Evolutionary conservation across 2,888 invertebrate species (phyloP).

Genomic region (Nebria brevicollis): DNA sequence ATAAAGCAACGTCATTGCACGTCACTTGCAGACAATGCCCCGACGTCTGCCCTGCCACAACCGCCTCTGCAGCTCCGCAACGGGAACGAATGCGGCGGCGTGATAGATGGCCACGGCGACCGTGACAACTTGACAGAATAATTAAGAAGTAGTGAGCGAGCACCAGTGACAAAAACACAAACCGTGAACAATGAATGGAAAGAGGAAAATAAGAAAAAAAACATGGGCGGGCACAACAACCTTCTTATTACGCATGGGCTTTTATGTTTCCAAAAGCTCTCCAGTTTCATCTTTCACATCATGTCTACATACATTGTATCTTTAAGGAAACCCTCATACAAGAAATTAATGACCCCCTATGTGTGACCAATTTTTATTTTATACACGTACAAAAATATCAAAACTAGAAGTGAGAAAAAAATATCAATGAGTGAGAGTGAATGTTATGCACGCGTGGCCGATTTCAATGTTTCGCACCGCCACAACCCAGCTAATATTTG

Average conservation of each 20-base stretch:
- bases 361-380: too few relatives aligned
- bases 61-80: conserved; percentile 48
- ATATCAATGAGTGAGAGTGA: neutral
- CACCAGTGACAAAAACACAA: conserved; percentile 15
- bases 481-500: conserved; percentile 62
- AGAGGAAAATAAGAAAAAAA: neutral
- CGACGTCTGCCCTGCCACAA: conserved; percentile 49
- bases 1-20: conserved; percentile 59
- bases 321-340: neutral
- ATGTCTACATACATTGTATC: neutral
- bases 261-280: neutral
- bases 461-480: conserved; percentile 9
- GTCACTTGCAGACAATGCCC: conserved; percentile 53
- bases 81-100: conserved; percentile 46
- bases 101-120: conserved; percentile 53
- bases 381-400: too few relatives aligned
- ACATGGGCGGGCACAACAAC: neutral
- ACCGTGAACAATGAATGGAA: conserved; percentile 10
- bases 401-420: neutral
- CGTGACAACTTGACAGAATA: conserved; percentile 61
- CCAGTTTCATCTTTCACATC: too few relatives aligned
- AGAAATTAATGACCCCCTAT: neutral
- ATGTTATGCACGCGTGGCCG: conserved; percentile 3
- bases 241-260: neutral
- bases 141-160: conserved; percentile 55